Evolutionary conservation across 2,113 vertebrate species (phyloP).

Genomic region (Microtus montanus): DNA sequence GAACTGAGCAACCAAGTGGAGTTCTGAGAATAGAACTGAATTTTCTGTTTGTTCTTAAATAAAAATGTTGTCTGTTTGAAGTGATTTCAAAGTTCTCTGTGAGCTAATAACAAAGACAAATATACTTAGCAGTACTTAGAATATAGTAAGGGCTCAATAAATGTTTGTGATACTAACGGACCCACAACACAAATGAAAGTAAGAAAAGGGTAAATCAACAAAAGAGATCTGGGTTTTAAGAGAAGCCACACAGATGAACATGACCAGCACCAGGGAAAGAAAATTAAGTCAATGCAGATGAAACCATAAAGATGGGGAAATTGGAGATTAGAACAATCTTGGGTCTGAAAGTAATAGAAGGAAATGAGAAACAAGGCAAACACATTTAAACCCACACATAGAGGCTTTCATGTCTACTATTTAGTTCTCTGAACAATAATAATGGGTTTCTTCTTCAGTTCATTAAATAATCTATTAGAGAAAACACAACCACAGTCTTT

Average conservation of each 20-base stretch:
- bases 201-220: background rate
- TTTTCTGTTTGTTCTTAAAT: constrained; percentile 47
- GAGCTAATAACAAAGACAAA: background rate
- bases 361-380: constrained; percentile 47
- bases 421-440: constrained; percentile 50
- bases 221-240: constrained; percentile 13
- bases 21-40: background rate
- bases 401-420: background rate
- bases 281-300: background rate
- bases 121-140: background rate
- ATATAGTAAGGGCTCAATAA: background rate
- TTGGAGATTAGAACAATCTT: background rate
- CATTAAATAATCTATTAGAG: constrained; percentile 57
- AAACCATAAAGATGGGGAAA: background rate
- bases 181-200: background rate
- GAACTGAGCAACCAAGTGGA: background rate
- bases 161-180: constrained; percentile 5
- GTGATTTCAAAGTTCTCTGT: constrained; percentile 10
- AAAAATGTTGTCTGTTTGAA: background rate
- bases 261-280: background rate
- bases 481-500: background rate
- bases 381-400: background rate
- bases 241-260: background rate
- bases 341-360: constrained; percentile 17
- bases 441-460: constrained; percentile 23